These are phyloP conservation scores for Zenarchopterus dispar DNA, from an alignment of 2,797 vertebrate species.

Conservation along the genomic window DNA sequence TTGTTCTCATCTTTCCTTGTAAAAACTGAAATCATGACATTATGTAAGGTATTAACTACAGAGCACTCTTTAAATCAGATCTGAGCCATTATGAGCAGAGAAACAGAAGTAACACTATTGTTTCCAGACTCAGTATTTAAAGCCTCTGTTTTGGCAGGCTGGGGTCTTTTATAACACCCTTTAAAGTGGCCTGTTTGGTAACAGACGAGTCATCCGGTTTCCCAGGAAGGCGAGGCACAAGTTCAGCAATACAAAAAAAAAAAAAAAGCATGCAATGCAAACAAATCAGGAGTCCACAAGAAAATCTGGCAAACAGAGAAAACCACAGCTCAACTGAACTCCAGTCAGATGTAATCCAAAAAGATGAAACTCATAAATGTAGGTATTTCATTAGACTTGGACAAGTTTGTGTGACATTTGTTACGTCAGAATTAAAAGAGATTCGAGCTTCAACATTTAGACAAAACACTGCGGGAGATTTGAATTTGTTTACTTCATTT, in stretches of 20 bases:
- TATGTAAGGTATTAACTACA: conserved; percentile 1
- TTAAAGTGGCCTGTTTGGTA: conserved; percentile 45
- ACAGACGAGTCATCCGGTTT: conserved; percentile 21
- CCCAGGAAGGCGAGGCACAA: conserved; percentile 10
- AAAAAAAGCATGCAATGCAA: conserved; percentile 4
- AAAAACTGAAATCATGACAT: conserved; percentile 9
- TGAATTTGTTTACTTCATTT: no score
- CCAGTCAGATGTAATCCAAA: conserved; percentile 3
- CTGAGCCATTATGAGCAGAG: conserved; percentile 20
- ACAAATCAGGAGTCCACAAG: not conserved
- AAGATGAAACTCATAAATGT: not conserved
- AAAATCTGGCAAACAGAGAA: not conserved
- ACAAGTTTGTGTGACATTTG: not conserved
- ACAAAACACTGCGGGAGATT: no score
- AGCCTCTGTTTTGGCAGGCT: conserved; percentile 49
- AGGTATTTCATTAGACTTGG: conserved; percentile 1
- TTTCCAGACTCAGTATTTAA: conserved; percentile 37
- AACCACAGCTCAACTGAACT: not conserved
- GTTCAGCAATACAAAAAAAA: not conserved
- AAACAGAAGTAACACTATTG: conserved; percentile 32
- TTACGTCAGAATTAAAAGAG: not conserved
- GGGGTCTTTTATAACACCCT: conserved; percentile 43
- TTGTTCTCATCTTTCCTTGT: not conserved
- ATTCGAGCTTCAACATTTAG: not conserved
- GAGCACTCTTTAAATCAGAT: conserved; percentile 13